Percentiles rank a stretch among this genome's conserved stretches.
phyloP scores from a whole-genome alignment of 2,888 invertebrate genomes.

The Cactoblastis cactorum region DNA sequence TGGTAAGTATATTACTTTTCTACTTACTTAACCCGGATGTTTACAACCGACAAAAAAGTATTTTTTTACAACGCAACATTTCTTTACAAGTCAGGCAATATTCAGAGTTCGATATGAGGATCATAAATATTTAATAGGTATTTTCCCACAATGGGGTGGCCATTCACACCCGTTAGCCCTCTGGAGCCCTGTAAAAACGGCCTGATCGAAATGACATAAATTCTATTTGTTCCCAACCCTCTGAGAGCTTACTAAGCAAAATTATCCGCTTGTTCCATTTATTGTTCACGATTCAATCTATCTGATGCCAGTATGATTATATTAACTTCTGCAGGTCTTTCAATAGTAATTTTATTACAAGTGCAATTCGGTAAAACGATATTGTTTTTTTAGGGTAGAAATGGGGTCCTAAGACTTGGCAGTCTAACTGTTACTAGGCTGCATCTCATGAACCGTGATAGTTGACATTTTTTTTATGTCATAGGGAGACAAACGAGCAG shows the following conservation, averaged over 20 bases:
- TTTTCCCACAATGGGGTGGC: slow-evolving; percentile 77
- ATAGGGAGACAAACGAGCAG: no score
- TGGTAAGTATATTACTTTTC: no score
- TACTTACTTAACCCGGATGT: not conserved
- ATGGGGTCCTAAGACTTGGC: no score
- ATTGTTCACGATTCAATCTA: slow-evolving; percentile 42
- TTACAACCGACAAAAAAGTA: slow-evolving; percentile 44
- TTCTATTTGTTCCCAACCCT: slow-evolving; percentile 47
- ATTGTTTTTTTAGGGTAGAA: not conserved
- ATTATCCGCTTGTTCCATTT: slow-evolving; percentile 57
- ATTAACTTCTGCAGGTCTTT: slow-evolving; percentile 20
- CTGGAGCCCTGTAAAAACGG: slow-evolving; percentile 59
- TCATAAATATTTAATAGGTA: slow-evolving; percentile 76
- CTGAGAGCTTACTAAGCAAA: slow-evolving; percentile 58
- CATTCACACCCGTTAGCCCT: slow-evolving; percentile 72
- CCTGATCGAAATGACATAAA: slow-evolving; percentile 69
- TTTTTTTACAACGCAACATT: slow-evolving; percentile 45
- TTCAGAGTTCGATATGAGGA: slow-evolving; percentile 49
- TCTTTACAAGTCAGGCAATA: slow-evolving; percentile 44
- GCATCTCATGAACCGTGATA: no score
- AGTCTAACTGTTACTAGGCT: no score
- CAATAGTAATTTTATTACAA: slow-evolving; percentile 22
- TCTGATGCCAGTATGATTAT: slow-evolving; percentile 18
- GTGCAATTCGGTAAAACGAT: slow-evolving; percentile 9
- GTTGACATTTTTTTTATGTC: no score